Conservation (phyloP, 2,888 invertebrate species). For the Dynastes grantii region DNA sequence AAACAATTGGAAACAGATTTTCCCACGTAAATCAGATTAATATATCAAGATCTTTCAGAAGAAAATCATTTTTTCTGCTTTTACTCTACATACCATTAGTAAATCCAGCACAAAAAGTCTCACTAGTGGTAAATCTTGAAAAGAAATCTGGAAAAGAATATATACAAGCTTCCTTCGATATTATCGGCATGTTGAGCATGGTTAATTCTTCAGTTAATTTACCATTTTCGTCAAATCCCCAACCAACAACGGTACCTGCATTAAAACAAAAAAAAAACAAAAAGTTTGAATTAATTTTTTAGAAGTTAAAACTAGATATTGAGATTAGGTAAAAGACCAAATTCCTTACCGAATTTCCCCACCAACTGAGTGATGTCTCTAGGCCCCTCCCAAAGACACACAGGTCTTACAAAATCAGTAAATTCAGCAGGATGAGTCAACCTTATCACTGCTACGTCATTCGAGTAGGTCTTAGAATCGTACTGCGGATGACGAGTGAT, state of each 20-base stretch:
- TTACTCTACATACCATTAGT: conserved; percentile 65
- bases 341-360: conserved; percentile 60
- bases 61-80: conserved; percentile 52
- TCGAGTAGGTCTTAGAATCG: conserved; percentile 62
- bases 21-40: no score
- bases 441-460: conserved; percentile 67
- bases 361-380: conserved; percentile 59
- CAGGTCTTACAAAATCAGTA: conserved; percentile 66
- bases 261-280: conserved; percentile 30
- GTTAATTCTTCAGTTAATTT: conserved; percentile 75
- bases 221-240: conserved; percentile 76
- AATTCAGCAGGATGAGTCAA: conserved; percentile 61
- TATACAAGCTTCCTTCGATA: conserved; percentile 75
- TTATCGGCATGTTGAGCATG: conserved; percentile 76
- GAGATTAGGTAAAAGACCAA: no score
- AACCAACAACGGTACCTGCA: conserved; percentile 67
- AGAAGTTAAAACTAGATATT: background rate
- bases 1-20: no score
- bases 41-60: background rate
- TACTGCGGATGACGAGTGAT: conserved; percentile 65
- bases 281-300: background rate
- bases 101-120: conserved; percentile 72
- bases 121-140: conserved; percentile 74
- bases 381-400: conserved; percentile 65
- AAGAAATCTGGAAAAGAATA: conserved; percentile 77